Conservation (phyloP, 1,140 invertebrate species). For the Drosophila orosa region DNA sequence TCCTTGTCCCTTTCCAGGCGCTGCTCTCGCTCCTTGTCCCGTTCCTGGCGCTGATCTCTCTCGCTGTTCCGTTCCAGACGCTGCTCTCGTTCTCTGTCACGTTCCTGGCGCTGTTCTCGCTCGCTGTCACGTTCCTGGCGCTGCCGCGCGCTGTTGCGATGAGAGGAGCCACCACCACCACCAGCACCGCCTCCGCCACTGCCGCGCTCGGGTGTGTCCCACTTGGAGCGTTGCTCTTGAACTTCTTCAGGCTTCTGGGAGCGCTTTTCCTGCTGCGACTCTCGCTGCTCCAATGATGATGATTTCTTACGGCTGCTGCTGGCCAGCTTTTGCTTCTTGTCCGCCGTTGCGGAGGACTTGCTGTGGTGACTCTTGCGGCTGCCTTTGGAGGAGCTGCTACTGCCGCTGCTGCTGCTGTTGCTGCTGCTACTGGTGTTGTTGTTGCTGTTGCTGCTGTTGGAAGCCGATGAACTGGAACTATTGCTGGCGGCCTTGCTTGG, state of each 20-base stretch:
- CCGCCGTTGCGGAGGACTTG: background rate
- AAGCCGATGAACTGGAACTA: conserved; percentile 15
- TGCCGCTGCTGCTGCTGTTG: conserved; percentile 1
- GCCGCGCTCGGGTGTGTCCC: conserved; percentile 69
- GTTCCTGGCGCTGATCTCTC: conserved; percentile 21
- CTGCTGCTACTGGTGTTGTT: background rate
- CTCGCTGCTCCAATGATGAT: background rate
- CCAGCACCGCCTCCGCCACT: background rate
- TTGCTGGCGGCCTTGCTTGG: background rate
- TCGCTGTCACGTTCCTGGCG: conserved; percentile 42
- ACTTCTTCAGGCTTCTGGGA: conserved; percentile 25
- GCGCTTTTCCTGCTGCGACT: conserved; percentile 19
- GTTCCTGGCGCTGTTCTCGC: conserved; percentile 14
- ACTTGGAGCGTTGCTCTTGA: conserved; percentile 75
- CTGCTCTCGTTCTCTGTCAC: conserved; percentile 23
- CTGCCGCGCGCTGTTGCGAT: conserved; percentile 27
- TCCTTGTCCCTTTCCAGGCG: conserved; percentile 38
- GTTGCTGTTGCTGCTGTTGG: conserved; percentile 4
- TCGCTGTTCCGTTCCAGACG: conserved; percentile 12
- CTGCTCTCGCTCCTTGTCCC: conserved; percentile 26
- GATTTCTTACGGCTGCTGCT: conserved; percentile 10
- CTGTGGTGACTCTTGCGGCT: conserved; percentile 7
- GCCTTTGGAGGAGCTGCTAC: background rate
- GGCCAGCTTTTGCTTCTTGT: conserved; percentile 24
- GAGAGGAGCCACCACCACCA: background rate